A percentile compares a stretch with the other conserved stretches of the same genome.
phyloP scores from a whole-genome alignment of 2,888 invertebrate genomes.

The Sinhomidia bicolor region DNA sequence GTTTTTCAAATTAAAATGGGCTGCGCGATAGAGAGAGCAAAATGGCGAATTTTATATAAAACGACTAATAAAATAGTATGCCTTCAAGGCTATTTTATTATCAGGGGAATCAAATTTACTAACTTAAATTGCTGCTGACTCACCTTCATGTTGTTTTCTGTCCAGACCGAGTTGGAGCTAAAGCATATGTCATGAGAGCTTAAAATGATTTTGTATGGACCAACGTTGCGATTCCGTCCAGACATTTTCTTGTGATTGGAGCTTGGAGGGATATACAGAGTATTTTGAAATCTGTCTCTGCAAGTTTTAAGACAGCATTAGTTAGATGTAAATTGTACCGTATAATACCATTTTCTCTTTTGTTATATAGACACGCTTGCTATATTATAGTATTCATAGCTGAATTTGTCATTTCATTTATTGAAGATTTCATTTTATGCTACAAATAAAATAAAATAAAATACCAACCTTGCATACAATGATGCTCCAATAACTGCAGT shows the following conservation, averaged over 20 bases:
- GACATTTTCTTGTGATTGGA: slow-evolving; percentile 67
- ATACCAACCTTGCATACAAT: slow-evolving; percentile 75
- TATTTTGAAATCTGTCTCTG: slow-evolving; percentile 67
- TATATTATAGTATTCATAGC: too few relatives aligned
- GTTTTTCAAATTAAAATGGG: slow-evolving; percentile 5
- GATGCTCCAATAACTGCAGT: slow-evolving; percentile 71
- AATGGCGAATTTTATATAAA: slow-evolving; percentile 6
- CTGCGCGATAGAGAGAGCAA: neutral
- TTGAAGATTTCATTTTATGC: too few relatives aligned
- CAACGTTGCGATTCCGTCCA: slow-evolving; percentile 75
- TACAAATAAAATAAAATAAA: too few relatives aligned
- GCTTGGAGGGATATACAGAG: slow-evolving; percentile 49
- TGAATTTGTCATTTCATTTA: too few relatives aligned
- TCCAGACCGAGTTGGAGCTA: slow-evolving; percentile 67
- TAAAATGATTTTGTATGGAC: slow-evolving; percentile 78
- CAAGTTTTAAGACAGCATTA: too few relatives aligned
- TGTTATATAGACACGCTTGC: too few relatives aligned
- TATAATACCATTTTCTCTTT: too few relatives aligned
- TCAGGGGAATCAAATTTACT: neutral
- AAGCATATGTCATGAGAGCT: slow-evolving; percentile 77
- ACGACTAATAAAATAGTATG: neutral
- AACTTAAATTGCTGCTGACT: too few relatives aligned
- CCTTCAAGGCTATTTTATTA: neutral
- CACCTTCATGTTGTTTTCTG: slow-evolving; percentile 53
- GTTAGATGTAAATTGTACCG: too few relatives aligned